phyloP scores from a whole-genome alignment of 2,888 invertebrate genomes.

The Choristoneura rosaceana region DNA sequence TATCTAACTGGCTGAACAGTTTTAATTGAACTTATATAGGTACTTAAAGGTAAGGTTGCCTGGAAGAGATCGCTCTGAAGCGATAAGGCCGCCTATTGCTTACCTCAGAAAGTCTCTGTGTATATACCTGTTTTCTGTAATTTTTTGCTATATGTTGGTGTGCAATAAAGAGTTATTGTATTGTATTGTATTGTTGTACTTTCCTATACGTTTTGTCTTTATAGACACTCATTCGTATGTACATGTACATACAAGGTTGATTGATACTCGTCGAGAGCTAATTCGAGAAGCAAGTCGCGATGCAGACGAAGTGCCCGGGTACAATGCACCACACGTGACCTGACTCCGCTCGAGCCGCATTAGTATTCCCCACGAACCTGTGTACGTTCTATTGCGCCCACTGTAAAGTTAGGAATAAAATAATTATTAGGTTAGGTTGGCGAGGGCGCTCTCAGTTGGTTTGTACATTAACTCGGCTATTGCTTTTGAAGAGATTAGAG shows the following conservation, averaged over 20 bases:
- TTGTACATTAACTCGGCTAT: not conserved
- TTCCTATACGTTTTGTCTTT: not conserved
- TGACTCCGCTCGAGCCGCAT: conserved; percentile 24
- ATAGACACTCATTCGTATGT: not conserved
- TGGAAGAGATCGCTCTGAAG: too few species aligned
- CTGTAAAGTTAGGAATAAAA: conserved; percentile 30
- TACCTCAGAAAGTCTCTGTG: too few species aligned
- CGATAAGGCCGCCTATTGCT: too few species aligned
- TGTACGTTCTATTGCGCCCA: conserved; percentile 33
- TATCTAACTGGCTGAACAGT: too few species aligned
- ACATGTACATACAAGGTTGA: conserved; percentile 20
- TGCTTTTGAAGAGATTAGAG: not conserved
- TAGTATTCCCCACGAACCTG: conserved; percentile 35
- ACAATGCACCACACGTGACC: conserved; percentile 41
- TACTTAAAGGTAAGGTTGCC: too few species aligned
- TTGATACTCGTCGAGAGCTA: conserved; percentile 34
- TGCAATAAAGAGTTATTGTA: too few species aligned
- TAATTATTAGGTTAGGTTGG: conserved; percentile 30
- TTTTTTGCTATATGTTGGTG: too few species aligned
- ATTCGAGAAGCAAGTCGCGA: conserved; percentile 38
- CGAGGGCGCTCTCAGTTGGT: not conserved
- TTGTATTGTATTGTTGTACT: too few species aligned
- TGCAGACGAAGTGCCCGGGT: conserved; percentile 38
- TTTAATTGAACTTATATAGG: too few species aligned
- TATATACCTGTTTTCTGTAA: too few species aligned